Percentiles rank a stretch among this genome's conserved stretches.
phyloP scores from a whole-genome alignment of 2,888 invertebrate species.

The Cantharis lateralis region DNA sequence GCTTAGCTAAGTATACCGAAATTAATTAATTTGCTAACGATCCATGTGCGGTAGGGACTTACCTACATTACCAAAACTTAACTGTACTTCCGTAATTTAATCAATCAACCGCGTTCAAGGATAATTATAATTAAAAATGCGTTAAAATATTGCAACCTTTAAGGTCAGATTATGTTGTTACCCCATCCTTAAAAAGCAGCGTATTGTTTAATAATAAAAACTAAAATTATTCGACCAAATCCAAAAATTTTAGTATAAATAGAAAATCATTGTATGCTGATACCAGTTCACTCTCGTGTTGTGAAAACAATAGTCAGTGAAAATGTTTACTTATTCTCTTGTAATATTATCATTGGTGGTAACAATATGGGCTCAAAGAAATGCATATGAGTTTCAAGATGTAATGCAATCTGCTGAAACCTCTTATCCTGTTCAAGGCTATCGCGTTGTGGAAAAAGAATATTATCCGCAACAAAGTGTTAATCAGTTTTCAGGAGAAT shows the following conservation, averaged over 20 bases:
- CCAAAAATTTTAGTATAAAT: conserved; percentile 19
- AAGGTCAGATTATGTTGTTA: conserved; percentile 25
- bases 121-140: conserved; percentile 22
- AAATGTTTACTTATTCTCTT: conserved; percentile 22
- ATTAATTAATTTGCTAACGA: not conserved
- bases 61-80: conserved; percentile 11
- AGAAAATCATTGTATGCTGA: not conserved
- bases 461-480: conserved; percentile 56
- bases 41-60: not conserved
- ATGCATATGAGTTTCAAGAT: conserved; percentile 52
- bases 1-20: not conserved
- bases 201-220: conserved; percentile 12
- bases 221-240: conserved; percentile 20
- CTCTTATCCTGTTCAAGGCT: conserved; percentile 56
- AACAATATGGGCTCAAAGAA: conserved; percentile 35
- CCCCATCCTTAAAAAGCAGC: conserved; percentile 23
- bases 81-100: conserved; percentile 26
- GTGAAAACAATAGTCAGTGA: conserved; percentile 14
- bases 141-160: conserved; percentile 23
- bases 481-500: not conserved
- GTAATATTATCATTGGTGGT: conserved; percentile 15
- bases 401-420: conserved; percentile 52
- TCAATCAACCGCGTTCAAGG: conserved; percentile 22
- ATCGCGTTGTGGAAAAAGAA: conserved; percentile 64
- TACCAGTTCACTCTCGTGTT: not conserved